Evolutionary conservation across 2,113 vertebrate species (phyloP), one percentile per base, ranked within the genome.

Genomic region (Sinosuthora webbiana): DNA sequence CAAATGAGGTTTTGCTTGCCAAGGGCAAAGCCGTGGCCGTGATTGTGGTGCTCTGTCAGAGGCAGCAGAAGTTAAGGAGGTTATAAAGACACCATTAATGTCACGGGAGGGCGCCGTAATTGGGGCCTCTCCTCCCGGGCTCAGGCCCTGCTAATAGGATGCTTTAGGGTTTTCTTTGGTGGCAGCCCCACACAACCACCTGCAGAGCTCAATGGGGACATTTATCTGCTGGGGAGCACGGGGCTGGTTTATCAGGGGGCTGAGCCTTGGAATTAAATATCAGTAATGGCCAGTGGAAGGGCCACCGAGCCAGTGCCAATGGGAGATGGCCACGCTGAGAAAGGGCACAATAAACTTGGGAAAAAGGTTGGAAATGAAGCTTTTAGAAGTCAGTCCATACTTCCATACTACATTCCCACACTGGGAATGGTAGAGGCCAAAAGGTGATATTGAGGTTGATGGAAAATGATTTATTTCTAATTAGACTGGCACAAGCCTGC

Each of bases 1-100:
- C 97, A 98, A 98, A 98, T 95, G 98, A 98, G 97, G 95, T 97
- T 98, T 95, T 92, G 97, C 95, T 98, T 97, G 98, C 98, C 98
- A 97, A 98, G 92, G 98, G 98, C 98, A 98, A 98, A 96, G 91
- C 97, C 95, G 63, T 16, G 93, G 97, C 97, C 92, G 93, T 98
- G 97, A 97, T 49, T 97, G 97, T 96, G 92, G 89, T 92, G 97
- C 97, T 98, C 97, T 98, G 98, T 95, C 97, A 98, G 95, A 98
- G 97, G 84, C 97, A 97, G 97, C 95, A 98, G 98, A 98, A 98
- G 97, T 97, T 98, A 97, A 98, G 98, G 97, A 98, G 98, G 98
- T 98, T 98, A 98, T 98, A 98, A 98, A 98, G 98, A 97, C 93
- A 93, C 97, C 97, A 98, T 98, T 98, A 98, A 98, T 71, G 97